These are phyloP conservation scores for Heterodera filipjevi DNA, from an alignment of 2,888 invertebrate genomes.

Conservation along the genomic window DNA sequence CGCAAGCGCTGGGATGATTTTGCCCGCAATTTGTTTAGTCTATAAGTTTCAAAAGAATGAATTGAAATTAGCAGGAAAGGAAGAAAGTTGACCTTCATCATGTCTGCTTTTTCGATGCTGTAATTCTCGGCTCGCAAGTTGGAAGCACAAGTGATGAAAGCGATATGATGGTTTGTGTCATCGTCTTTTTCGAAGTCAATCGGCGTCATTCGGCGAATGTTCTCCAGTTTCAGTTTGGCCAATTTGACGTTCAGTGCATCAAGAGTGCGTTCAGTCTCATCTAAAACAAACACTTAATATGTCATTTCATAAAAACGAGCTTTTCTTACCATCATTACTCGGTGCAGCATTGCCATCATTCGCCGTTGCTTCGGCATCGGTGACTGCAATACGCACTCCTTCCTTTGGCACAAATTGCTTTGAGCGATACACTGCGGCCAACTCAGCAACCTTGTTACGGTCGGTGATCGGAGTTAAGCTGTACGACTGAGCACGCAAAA, in stretches of 20 bases:
- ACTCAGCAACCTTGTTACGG: conserved; percentile 65
- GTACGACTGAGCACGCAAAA: conserved; percentile 75
- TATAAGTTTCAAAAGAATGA: background rate
- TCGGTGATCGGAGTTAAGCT: conserved; percentile 81
- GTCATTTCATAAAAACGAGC: background rate
- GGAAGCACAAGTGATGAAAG: conserved; percentile 95
- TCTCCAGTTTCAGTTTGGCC: conserved; percentile 49
- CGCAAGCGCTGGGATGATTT: conserved; percentile 98
- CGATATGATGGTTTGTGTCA: conserved; percentile 96
- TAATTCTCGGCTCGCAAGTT: conserved; percentile 96
- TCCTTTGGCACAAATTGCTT: conserved; percentile 88
- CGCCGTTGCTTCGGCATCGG: conserved; percentile 82
- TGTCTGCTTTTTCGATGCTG: conserved; percentile 88
- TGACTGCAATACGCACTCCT: conserved; percentile 93
- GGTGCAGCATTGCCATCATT: conserved; percentile 23
- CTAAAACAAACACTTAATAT: conserved; percentile 25
- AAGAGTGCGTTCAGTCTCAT: conserved; percentile 50
- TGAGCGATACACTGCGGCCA: conserved; percentile 46
- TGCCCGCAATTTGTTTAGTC: conserved; percentile 87
- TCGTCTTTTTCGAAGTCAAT: conserved; percentile 99
- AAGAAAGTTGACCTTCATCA: conserved; percentile 83
- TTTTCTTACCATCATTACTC: conserved; percentile 16
- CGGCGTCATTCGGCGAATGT: conserved; percentile 73
- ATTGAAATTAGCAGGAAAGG: too few species aligned
- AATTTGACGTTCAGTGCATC: conserved; percentile 52